Evolutionary conservation across 2,888 invertebrate species (phyloP).

Genomic region (Spisula solida): DNA sequence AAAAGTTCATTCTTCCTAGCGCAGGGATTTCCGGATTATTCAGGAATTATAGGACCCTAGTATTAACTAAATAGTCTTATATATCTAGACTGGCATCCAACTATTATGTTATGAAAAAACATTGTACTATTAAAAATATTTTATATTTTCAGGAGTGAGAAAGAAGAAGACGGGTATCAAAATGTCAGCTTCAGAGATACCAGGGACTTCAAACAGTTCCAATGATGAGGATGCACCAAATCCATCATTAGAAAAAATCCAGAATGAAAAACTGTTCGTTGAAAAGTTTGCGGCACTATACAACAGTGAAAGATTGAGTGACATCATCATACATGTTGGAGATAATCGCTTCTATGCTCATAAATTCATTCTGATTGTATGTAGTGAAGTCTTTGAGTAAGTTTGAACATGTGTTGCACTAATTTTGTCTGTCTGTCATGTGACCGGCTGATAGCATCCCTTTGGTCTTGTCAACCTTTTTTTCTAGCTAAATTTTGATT

Average conservation of each 20-base stretch:
- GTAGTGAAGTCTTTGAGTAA: conserved; percentile 85
- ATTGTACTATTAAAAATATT: too few species aligned
- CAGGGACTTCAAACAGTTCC: background rate
- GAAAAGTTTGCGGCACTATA: conserved; percentile 77
- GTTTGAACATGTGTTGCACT: conserved; percentile 32
- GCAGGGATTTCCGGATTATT: too few species aligned
- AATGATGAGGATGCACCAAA: conserved; percentile 12
- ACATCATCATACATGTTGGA: conserved; percentile 80
- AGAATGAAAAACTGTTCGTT: conserved; percentile 70
- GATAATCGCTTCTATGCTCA: conserved; percentile 79
- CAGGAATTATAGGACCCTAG: too few species aligned
- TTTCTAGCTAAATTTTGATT: too few species aligned
- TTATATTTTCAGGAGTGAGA: conserved; percentile 28
- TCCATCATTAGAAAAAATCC: conserved; percentile 57
- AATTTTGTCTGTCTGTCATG: background rate
- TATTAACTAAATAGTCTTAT: background rate
- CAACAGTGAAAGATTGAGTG: conserved; percentile 79
- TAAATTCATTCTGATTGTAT: conserved; percentile 81
- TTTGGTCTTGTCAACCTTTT: too few species aligned
- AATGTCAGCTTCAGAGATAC: conserved; percentile 33
- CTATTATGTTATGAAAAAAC: too few species aligned
- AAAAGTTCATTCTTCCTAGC: too few species aligned
- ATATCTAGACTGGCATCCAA: too few species aligned
- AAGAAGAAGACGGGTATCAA: background rate
- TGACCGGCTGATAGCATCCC: too few species aligned